Conservation (phyloP, 2,797 vertebrate genomes). For the Myoxocephalus aenaeus region DNA sequence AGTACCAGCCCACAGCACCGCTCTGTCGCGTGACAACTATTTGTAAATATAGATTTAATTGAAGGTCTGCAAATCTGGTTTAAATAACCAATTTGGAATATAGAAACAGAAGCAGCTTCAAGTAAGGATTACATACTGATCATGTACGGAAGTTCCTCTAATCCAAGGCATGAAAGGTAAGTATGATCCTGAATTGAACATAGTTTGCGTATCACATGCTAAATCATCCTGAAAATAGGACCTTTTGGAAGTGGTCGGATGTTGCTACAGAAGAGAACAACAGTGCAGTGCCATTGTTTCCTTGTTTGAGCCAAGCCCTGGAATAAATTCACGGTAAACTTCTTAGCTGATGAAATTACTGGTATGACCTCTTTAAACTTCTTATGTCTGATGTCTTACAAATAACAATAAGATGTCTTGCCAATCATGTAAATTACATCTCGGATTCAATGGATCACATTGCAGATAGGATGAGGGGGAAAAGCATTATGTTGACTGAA, state of each 20-base stretch:
- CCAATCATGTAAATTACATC: constrained; percentile 76
- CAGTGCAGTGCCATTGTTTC: background rate
- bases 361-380: constrained; percentile 66
- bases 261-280: background rate
- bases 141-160: background rate
- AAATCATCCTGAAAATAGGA: background rate
- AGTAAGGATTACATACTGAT: background rate
- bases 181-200: background rate
- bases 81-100: constrained; percentile 12
- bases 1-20: background rate
- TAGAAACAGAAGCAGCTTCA: constrained; percentile 13
- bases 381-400: constrained; percentile 54
- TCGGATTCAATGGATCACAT: constrained; percentile 64
- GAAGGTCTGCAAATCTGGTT: constrained; percentile 23
- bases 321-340: constrained; percentile 48
- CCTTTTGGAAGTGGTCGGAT: background rate
- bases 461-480: constrained; percentile 57
- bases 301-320: constrained; percentile 34
- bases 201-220: background rate
- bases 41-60: constrained; percentile 35
- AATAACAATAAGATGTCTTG: constrained; percentile 71
- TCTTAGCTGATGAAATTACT: constrained; percentile 68
- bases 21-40: constrained; percentile 18
- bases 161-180: background rate
- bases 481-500: constrained; percentile 78